A percentile compares a stretch with the other conserved stretches of the same genome.
These are phyloP conservation scores for Peucedramus taeniatus DNA, from an alignment of 2,113 vertebrate species.

Conservation along the genomic window DNA sequence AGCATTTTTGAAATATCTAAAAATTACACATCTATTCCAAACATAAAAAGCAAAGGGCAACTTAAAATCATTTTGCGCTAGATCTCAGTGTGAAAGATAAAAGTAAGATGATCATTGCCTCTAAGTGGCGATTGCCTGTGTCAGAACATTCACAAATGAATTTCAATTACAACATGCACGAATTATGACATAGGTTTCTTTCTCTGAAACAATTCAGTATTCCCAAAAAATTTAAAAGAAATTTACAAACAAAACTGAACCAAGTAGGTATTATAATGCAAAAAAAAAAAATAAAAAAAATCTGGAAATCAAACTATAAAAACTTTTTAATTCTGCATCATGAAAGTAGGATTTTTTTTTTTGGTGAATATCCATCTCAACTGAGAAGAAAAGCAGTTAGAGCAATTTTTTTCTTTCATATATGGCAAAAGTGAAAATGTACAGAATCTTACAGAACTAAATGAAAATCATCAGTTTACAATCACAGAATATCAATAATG, in stretches of 20 bases:
- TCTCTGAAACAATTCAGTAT: background rate
- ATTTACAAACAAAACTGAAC: background rate
- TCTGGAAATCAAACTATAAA: background rate
- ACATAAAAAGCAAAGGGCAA: background rate
- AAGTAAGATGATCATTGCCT: background rate
- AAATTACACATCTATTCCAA: background rate
- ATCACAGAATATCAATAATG: background rate
- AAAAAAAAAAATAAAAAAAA: background rate
- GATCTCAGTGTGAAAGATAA: background rate
- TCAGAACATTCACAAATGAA: background rate
- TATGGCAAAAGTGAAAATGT: background rate
- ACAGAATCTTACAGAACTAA: background rate
- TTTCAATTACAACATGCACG: background rate
- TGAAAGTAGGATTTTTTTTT: background rate
- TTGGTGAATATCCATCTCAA: background rate
- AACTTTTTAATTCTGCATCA: background rate
- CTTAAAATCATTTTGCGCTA: background rate
- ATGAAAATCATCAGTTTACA: background rate
- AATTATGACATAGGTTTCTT: background rate
- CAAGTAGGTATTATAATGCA: background rate
- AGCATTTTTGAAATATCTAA: background rate
- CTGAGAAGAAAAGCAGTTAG: background rate
- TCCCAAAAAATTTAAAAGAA: background rate
- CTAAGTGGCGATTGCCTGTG: background rate
- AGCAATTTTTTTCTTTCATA: background rate